These are phyloP conservation scores for Agraylea sexmaculata DNA, from an alignment of 1,140 invertebrate species.

Conservation along the genomic window DNA sequence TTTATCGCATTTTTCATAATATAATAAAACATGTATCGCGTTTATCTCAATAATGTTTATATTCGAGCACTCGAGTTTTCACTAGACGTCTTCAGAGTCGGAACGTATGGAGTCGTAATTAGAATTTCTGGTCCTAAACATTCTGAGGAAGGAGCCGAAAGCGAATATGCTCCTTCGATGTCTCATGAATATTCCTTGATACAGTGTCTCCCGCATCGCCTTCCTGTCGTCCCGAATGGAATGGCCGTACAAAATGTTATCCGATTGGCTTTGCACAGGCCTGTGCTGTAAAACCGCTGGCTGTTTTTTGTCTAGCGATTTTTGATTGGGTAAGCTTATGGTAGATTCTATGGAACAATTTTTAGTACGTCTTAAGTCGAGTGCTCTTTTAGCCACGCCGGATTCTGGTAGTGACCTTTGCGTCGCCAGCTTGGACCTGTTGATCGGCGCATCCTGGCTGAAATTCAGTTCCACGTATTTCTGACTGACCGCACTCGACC, in stretches of 20 bases:
- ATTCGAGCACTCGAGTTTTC: too few relatives aligned
- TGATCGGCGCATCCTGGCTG: slow-evolving; percentile 31
- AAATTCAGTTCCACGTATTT: slow-evolving; percentile 42
- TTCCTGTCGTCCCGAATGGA: slow-evolving; percentile 57
- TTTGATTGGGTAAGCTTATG: slow-evolving; percentile 40
- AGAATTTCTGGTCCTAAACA: slow-evolving; percentile 66
- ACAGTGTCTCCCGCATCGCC: slow-evolving; percentile 60
- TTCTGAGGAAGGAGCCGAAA: slow-evolving; percentile 64
- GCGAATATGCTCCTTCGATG: slow-evolving; percentile 68
- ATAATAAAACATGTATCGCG: too few relatives aligned
- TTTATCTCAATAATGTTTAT: too few relatives aligned
- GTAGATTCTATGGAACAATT: slow-evolving; percentile 41
- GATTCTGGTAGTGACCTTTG: slow-evolving; percentile 34
- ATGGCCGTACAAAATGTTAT: slow-evolving; percentile 37
- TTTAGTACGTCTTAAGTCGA: slow-evolving; percentile 36
- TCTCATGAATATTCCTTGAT: slow-evolving; percentile 68
- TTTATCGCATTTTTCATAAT: too few relatives aligned
- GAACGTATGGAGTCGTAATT: slow-evolving; percentile 65
- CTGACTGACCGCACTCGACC: slow-evolving; percentile 44
- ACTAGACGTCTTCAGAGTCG: slow-evolving; percentile 41
- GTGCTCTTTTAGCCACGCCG: slow-evolving; percentile 31
- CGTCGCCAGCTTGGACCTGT: slow-evolving; percentile 36
- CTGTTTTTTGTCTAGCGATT: slow-evolving; percentile 39
- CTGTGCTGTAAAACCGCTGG: slow-evolving; percentile 35
- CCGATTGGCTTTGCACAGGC: slow-evolving; percentile 36